Evolutionary conservation across 1,140 invertebrate genomes (phyloP).

Genomic region (Drosophila arizonae): DNA sequence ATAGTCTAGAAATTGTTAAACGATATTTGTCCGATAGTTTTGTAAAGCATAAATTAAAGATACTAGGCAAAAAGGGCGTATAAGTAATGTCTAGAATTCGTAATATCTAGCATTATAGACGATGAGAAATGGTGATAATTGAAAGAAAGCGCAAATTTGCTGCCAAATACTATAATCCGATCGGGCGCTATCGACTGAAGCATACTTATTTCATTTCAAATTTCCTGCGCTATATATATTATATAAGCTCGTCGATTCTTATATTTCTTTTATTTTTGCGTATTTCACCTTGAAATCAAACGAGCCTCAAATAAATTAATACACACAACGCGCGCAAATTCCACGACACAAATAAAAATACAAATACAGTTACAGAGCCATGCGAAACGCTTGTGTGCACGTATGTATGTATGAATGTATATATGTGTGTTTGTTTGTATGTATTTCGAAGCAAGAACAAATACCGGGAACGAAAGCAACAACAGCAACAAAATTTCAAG

Average conservation of each 20-base stretch:
- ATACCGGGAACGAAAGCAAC: constrained; percentile 49
- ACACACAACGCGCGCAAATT: constrained; percentile 57
- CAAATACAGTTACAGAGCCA: constrained; percentile 31
- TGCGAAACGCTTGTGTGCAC: constrained; percentile 12
- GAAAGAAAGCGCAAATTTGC: too few species aligned
- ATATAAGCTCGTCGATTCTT: constrained; percentile 16
- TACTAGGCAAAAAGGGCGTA: too few species aligned
- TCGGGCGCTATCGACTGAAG: neutral
- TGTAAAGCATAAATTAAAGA: too few species aligned
- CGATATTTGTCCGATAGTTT: too few species aligned
- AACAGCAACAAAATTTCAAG: constrained; percentile 62
- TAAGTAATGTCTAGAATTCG: too few species aligned
- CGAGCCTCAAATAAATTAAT: constrained; percentile 76
- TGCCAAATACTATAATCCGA: neutral
- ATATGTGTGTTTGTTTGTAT: too few species aligned
- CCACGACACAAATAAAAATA: constrained; percentile 62
- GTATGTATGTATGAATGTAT: constrained; percentile 2
- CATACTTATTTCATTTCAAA: constrained; percentile 15
- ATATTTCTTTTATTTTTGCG: constrained; percentile 52
- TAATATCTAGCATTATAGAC: too few species aligned
- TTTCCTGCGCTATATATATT: constrained; percentile 17
- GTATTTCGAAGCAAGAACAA: constrained; percentile 55
- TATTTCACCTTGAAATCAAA: constrained; percentile 77
- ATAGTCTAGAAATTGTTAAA: too few species aligned
- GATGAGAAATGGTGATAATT: too few species aligned